A percentile compares a stretch with the other conserved stretches of the same genome.
Evolutionary conservation across 2,113 vertebrate species (phyloP).

Genomic region (Hypocryptadius cinnamomeus): DNA sequence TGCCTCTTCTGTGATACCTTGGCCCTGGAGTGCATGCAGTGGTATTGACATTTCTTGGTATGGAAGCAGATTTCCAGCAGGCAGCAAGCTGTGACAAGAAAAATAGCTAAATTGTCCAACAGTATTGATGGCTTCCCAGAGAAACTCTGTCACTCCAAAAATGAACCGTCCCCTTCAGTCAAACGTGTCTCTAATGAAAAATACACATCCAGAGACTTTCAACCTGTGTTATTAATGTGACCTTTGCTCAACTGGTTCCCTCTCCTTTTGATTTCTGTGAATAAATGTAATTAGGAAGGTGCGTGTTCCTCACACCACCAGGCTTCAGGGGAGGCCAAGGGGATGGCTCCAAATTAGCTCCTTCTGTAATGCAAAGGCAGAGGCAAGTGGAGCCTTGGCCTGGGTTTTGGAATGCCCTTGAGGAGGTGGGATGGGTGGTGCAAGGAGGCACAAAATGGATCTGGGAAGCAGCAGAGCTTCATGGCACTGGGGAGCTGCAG

Average conservation of each 20-base stretch:
- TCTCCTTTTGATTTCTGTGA: conserved; percentile 50
- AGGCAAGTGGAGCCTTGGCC: not conserved
- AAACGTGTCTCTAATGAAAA: conserved; percentile 54
- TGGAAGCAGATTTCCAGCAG: conserved; percentile 4
- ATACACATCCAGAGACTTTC: conserved; percentile 40
- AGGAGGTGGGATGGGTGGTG: not conserved
- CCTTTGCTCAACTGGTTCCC: conserved; percentile 50
- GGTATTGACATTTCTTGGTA: not conserved
- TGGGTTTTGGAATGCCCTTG: not conserved
- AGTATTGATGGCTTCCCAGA: conserved; percentile 9
- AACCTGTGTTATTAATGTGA: conserved; percentile 56
- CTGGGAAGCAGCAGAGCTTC: not conserved
- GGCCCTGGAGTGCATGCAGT: not conserved
- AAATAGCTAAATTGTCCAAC: not conserved
- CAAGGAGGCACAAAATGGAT: rapidly evolving
- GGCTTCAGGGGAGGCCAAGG: not conserved
- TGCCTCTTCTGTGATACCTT: not conserved
- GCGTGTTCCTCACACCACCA: not conserved
- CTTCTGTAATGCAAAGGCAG: conserved; percentile 38
- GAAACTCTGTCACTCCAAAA: conserved; percentile 35
- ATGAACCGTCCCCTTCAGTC: conserved; percentile 31
- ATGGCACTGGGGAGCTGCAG: not conserved
- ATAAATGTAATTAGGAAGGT: conserved; percentile 53
- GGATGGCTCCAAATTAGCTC: conserved; percentile 73
- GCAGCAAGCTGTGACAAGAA: conserved; percentile 41